Base-by-base conservation (phyloP, 2,888 invertebrate species). In the Zygogramma bicolorata region DNA sequence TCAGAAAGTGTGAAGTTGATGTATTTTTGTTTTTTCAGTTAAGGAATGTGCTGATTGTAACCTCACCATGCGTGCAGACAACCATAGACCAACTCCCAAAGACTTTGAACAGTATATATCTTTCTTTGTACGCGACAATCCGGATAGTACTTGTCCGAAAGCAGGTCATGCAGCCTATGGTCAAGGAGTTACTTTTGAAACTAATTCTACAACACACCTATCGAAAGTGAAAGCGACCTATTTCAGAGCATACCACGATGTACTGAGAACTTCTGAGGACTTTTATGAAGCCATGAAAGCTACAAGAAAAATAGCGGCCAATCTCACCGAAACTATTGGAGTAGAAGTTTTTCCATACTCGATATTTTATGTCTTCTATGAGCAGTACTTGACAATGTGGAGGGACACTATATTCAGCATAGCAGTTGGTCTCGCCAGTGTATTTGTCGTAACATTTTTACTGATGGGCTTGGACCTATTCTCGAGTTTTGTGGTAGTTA, bases 291-390 rank as follows among this genome's bases (percentile, higher is more conserved):
- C 98, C 0, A 88, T 99, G 86, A 90, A 93, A 74, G 92, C 93
- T 13, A 97, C 98, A 0, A 89, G 97, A 74, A 87, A 88, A 5
- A 90, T 98, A n/a, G 68, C 82, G 0, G 81, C 77, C 3, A 82
- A 83, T 84, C 91, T 99, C 20, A 95, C 97, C 0, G 88, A 90
- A 31, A 94, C 93, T 79, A 88, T 98, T 15, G 80, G 82, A n/a
- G 78, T 93, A 27, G 92, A 91, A 85, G 95, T 96, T 75, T 95
- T 95, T 86, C 95, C 95, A 0, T 96, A 99, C 88, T 97, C 95
- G 0, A 92, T 98, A 63, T 98, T 98, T 89, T 99, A 99, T 86
- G 98, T 99, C 27, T 99, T 97, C 89, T 99, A 99, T 86, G 99
- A 99, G 86, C 99, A 99, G 88, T 99, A 99, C 87, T 89, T 98